Percentiles rank a stretch among this genome's conserved stretches.
Conservation (phyloP, 2,113 vertebrate species). For the Crotalus helleri region DNA sequence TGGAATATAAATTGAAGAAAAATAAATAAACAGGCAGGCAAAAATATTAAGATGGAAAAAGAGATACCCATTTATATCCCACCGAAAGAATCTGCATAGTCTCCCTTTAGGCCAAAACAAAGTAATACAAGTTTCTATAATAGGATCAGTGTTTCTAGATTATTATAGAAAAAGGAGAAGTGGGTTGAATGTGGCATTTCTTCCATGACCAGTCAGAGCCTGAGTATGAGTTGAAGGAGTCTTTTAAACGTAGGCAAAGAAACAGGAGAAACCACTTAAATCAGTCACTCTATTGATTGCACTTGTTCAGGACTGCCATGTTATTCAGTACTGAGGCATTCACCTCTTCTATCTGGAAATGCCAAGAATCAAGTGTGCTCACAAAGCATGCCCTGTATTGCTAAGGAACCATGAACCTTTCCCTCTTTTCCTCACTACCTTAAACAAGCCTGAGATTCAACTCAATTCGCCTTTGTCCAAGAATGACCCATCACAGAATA, state of each 20-base stretch:
- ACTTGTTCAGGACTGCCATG: not conserved
- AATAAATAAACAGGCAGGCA: not conserved
- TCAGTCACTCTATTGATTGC: not conserved
- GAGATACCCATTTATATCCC: not conserved
- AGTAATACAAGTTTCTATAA: not conserved
- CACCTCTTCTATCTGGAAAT: not conserved
- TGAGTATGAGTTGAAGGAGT: not conserved
- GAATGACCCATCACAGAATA: constrained; percentile 13
- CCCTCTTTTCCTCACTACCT: not conserved
- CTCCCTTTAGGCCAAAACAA: not conserved
- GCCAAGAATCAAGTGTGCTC: not conserved
- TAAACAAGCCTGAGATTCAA: not conserved
- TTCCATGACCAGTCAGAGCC: not conserved
- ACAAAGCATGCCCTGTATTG: not conserved
- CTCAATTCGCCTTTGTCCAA: not conserved
- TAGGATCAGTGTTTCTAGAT: not conserved
- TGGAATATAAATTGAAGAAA: not conserved
- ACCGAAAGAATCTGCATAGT: not conserved
- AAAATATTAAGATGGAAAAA: not conserved
- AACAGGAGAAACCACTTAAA: not conserved
- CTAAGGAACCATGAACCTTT: not conserved
- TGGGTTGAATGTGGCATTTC: not conserved
- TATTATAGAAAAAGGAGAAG: not conserved
- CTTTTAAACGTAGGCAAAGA: not conserved
- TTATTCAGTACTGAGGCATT: not conserved